Conservation (phyloP, 1,140 invertebrate species). For the Hypothenemus hampei region DNA sequence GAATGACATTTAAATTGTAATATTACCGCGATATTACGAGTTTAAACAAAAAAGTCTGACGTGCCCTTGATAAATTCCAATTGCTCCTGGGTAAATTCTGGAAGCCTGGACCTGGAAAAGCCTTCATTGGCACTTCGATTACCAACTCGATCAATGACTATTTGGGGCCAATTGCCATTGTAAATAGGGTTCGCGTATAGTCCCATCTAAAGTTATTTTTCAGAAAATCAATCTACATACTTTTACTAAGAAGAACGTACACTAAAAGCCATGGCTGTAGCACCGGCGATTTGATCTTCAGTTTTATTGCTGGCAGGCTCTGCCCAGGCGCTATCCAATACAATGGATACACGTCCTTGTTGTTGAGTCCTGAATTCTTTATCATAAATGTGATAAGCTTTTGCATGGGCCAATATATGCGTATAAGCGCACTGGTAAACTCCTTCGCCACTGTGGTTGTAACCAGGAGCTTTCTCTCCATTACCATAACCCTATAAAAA, state of each 20-base stretch:
- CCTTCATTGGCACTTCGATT: conserved; percentile 56
- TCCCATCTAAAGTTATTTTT: conserved; percentile 47
- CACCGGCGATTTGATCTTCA: conserved; percentile 47
- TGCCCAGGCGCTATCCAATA: conserved; percentile 46
- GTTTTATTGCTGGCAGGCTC: conserved; percentile 45
- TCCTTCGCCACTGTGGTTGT: conserved; percentile 45
- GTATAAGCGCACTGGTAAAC: conserved; percentile 54
- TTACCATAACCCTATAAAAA: conserved; percentile 2
- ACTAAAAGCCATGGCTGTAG: conserved; percentile 43
- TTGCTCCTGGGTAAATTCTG: conserved; percentile 57
- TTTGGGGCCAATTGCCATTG: conserved; percentile 58
- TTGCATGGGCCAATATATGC: conserved; percentile 53
- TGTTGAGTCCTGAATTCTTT: conserved; percentile 42
- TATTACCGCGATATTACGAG: conserved; percentile 22
- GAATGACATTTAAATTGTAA: not conserved
- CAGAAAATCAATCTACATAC: not conserved
- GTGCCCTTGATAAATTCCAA: conserved; percentile 50
- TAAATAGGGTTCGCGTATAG: conserved; percentile 63
- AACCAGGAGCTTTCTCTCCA: conserved; percentile 31
- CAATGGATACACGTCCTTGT: conserved; percentile 50
- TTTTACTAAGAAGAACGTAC: no score
- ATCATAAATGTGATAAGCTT: conserved; percentile 53
- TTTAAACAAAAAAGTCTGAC: conserved; percentile 40
- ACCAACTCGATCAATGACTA: conserved; percentile 56
- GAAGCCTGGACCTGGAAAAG: conserved; percentile 53